Conservation (phyloP, 2,113 vertebrate species). For the Electrona antarctica region DNA sequence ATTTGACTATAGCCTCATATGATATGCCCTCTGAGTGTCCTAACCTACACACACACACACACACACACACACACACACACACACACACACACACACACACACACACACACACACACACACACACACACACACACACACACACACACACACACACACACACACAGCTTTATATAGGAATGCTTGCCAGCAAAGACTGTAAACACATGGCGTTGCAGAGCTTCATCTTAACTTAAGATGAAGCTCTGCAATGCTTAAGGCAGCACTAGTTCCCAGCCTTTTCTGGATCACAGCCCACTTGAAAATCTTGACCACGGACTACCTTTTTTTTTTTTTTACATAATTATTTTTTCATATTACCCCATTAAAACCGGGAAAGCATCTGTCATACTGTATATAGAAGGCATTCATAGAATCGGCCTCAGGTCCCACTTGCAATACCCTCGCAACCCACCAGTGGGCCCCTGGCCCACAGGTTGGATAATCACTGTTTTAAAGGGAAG, state of each 20-base stretch:
- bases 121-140: no score
- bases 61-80: background rate
- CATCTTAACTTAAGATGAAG: background rate
- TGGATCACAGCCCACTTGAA: background rate
- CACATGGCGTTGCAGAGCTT: background rate
- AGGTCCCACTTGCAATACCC: no score
- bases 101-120: background rate
- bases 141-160: background rate
- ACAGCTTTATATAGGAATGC: constrained; percentile 5
- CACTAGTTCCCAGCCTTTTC: background rate
- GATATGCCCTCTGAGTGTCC: constrained; percentile 20
- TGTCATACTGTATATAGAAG: no score
- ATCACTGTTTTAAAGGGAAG: background rate
- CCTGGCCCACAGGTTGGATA: no score
- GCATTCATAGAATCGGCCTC: no score
- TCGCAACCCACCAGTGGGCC: no score
- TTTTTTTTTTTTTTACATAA: no score
- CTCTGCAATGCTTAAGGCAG: no score
- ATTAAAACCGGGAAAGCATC: no score
- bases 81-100: background rate
- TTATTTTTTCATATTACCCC: no score
- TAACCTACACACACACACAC: background rate
- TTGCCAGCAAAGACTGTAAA: constrained; percentile 18
- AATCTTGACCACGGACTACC: background rate
- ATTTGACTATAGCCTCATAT: constrained; percentile 12